Percentiles rank a stretch among this genome's conserved stretches.
Conservation (phyloP, 2,113 vertebrate genomes). For the Oryzias curvinotus region DNA sequence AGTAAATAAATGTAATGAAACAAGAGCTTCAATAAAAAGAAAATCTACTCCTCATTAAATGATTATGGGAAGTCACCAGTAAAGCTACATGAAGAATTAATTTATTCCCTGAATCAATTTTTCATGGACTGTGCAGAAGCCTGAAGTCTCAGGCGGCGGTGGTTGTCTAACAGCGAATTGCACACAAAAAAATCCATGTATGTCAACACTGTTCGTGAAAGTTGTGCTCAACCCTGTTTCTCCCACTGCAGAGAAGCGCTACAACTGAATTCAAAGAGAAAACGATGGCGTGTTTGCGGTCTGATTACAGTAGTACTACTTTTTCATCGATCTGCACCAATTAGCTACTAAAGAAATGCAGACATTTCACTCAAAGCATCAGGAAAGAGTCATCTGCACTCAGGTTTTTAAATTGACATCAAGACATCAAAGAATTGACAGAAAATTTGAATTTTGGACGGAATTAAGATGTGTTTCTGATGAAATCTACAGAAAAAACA, state of each 20-base stretch:
- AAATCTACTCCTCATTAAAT: neutral
- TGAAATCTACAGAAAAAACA: no score
- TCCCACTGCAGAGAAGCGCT: neutral
- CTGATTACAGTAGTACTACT: neutral
- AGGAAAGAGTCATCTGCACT: no score
- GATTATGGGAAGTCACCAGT: conserved; percentile 15
- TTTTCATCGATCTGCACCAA: neutral
- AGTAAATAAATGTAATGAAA: neutral
- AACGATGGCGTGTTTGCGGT: neutral
- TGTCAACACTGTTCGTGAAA: neutral
- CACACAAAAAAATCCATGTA: neutral
- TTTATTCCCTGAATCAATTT: conserved; percentile 11
- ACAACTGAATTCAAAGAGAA: neutral
- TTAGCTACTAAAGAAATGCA: no score
- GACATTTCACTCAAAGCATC: no score
- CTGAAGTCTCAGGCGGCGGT: neutral
- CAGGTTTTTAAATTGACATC: no score
- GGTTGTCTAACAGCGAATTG: neutral
- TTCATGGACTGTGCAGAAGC: neutral
- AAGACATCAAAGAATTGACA: no score
- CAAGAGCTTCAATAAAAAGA: neutral
- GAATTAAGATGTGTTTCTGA: no score
- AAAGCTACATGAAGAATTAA: neutral
- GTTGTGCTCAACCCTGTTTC: neutral
- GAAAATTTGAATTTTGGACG: no score